Percentiles rank a stretch among this genome's conserved stretches.
Evolutionary conservation across 2,888 invertebrate genomes (phyloP).

Genomic region (Torymus auratus): DNA sequence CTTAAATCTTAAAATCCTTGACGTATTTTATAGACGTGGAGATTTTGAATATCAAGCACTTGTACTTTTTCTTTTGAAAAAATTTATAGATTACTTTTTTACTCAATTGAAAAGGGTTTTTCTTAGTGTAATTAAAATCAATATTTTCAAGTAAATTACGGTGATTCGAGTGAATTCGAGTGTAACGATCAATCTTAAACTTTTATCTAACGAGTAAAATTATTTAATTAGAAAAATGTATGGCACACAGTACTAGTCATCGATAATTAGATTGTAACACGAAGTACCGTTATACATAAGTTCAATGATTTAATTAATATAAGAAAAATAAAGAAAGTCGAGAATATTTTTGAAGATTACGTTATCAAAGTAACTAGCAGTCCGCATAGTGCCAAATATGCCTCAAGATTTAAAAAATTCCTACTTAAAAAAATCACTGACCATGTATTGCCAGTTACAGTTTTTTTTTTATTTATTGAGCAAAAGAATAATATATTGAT

Average conservation of each 20-base stretch:
- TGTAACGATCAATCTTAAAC: slow-evolving; percentile 18
- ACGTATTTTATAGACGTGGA: slow-evolving; percentile 42
- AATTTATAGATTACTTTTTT: slow-evolving; percentile 53
- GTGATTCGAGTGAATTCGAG: slow-evolving; percentile 25
- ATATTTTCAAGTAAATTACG: slow-evolving; percentile 2
- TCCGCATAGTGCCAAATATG: slow-evolving; percentile 57
- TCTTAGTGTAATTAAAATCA: slow-evolving; percentile 36
- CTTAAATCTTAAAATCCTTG: slow-evolving; percentile 46
- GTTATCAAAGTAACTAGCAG: slow-evolving; percentile 47
- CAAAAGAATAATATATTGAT: slow-evolving; percentile 40
- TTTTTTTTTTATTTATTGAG: slow-evolving; percentile 39
- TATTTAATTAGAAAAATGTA: slow-evolving; percentile 48
- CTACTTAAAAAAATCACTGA: slow-evolving; percentile 44
- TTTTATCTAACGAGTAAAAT: slow-evolving; percentile 33
- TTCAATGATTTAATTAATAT: slow-evolving; percentile 41
- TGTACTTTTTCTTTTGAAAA: slow-evolving; percentile 53
- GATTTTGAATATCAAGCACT: slow-evolving; percentile 51
- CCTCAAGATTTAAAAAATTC: slow-evolving; percentile 52
- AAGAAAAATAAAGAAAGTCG: slow-evolving; percentile 42
- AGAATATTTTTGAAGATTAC: slow-evolving; percentile 52
- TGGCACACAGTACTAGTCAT: slow-evolving; percentile 60
- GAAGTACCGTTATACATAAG: slow-evolving; percentile 51
- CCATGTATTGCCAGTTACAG: slow-evolving; percentile 41
- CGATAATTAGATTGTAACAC: slow-evolving; percentile 55
- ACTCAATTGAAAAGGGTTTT: slow-evolving; percentile 25